These are phyloP conservation scores for Ectropis crepuscularia DNA, from an alignment of 2,888 invertebrate species.

Conservation along the genomic window DNA sequence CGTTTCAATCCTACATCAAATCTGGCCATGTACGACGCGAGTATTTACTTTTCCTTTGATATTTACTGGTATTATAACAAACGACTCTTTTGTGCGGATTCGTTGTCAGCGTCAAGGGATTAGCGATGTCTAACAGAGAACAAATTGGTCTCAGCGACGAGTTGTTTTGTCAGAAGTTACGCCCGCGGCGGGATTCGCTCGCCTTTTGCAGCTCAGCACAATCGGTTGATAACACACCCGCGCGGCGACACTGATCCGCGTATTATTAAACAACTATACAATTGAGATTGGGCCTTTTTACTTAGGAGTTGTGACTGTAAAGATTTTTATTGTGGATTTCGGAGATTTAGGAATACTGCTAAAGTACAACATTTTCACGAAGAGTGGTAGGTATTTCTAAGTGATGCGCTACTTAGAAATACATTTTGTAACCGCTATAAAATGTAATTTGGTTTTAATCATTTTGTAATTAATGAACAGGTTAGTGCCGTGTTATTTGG, in stretches of 20 bases:
- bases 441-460: too few species aligned
- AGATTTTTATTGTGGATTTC: too few species aligned
- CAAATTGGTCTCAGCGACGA: constrained; percentile 66
- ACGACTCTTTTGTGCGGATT: constrained; percentile 63
- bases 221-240: constrained; percentile 59
- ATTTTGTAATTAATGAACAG: too few species aligned
- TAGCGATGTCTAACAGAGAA: constrained; percentile 68
- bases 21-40: constrained; percentile 10
- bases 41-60: constrained; percentile 27
- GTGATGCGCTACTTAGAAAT: too few species aligned
- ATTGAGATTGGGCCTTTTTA: constrained; percentile 17
- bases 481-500: too few species aligned
- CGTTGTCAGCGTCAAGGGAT: constrained; percentile 59
- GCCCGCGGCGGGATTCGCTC: constrained; percentile 69
- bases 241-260: constrained; percentile 40
- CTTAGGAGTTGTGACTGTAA: background rate
- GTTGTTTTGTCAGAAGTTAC: constrained; percentile 64
- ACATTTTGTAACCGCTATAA: too few species aligned
- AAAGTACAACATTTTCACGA: background rate
- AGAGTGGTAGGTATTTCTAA: too few species aligned
- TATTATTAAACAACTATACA: constrained; percentile 4
- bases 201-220: constrained; percentile 73
- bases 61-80: constrained; percentile 39
- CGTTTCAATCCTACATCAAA: constrained; percentile 18
- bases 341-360: background rate